Evolutionary conservation across 2,888 invertebrate species (phyloP).

Genomic region (Pecten maximus): DNA sequence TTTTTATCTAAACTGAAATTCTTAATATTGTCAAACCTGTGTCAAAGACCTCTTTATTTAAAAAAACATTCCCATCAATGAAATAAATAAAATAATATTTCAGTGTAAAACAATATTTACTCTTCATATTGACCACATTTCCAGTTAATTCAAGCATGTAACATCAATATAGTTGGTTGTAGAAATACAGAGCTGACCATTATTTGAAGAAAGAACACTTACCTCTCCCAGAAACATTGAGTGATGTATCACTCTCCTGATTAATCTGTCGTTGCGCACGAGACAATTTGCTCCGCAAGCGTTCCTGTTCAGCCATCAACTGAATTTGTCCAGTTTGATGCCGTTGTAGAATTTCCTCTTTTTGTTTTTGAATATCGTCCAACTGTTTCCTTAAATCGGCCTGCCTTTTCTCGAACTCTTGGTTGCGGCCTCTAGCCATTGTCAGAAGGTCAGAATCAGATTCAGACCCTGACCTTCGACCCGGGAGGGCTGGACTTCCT

Average conservation of each 20-base stretch:
- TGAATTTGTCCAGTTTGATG: slow-evolving; percentile 65
- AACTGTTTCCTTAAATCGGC: slow-evolving; percentile 67
- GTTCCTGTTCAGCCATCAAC: slow-evolving; percentile 53
- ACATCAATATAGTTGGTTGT: no score
- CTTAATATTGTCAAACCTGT: no score
- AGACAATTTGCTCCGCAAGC: slow-evolving; percentile 27
- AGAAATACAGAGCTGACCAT: no score
- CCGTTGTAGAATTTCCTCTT: slow-evolving; percentile 69
- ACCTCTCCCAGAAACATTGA: not conserved
- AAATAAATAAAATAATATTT: no score
- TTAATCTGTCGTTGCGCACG: slow-evolving; percentile 1
- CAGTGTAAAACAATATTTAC: no score
- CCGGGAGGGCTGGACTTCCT: slow-evolving; percentile 68
- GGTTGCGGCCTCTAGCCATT: slow-evolving; percentile 47
- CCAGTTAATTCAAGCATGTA: no score
- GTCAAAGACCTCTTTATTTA: no score
- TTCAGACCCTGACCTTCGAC: slow-evolving; percentile 47
- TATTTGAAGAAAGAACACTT: no score
- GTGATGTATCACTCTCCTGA: not conserved
- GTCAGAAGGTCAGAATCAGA: slow-evolving; percentile 42
- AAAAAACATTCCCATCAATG: no score
- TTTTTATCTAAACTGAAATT: no score
- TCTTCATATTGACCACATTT: no score
- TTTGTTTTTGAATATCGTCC: slow-evolving; percentile 73
- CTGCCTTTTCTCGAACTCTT: slow-evolving; percentile 64